Evolutionary conservation across 2,888 invertebrate species (phyloP), one percentile per base, ranked within the genome.

Genomic region (Drymonia ruficornis): DNA sequence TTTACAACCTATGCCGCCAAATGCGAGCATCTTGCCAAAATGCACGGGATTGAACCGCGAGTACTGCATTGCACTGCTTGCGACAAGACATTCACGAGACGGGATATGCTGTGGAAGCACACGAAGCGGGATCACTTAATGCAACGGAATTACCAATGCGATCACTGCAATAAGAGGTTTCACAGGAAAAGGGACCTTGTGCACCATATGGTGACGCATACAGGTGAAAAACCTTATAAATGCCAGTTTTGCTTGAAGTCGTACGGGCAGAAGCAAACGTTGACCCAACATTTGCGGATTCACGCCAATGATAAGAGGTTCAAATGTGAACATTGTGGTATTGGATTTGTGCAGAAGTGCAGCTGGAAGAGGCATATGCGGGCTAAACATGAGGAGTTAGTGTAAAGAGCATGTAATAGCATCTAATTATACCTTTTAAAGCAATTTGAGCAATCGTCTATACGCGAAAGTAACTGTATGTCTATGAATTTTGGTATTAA

Each of bases 21-120:
- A 16, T 57, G 55, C 19, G 51, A 53, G 0, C 72, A 70, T 54
- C 66, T 70, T 58, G 50, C 55, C 0, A 52, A 65, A 54, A 42
- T 8, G 0, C 72, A 70, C 31, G 69, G 69, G 1, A 47, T 52
- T 1, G 19, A 61, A 6, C 61, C 53, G 1, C 23, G 36, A 0
- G 2, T 65, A 9, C 34, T 62, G 1, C 47, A 61, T 38, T 69
- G 72, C 18, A 45, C 51, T 45, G 69, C 72, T 15, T 71, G 69
- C 13, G 69, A 71, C 12, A 68, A 68, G 23, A 53, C 58, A 0
- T 70, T 71, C 15, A 55, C 36, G 6, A 45, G 52, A 23, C 50
- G 47, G 34, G 15, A 31, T 8, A 8, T 4, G 19, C 19, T 46
- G 5, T 15, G 15, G 16, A 46, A 8, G 7, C 46, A 46, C 13